phyloP scores from a whole-genome alignment of 1,140 invertebrate species.

The Lepeophtheirus salmonis region DNA sequence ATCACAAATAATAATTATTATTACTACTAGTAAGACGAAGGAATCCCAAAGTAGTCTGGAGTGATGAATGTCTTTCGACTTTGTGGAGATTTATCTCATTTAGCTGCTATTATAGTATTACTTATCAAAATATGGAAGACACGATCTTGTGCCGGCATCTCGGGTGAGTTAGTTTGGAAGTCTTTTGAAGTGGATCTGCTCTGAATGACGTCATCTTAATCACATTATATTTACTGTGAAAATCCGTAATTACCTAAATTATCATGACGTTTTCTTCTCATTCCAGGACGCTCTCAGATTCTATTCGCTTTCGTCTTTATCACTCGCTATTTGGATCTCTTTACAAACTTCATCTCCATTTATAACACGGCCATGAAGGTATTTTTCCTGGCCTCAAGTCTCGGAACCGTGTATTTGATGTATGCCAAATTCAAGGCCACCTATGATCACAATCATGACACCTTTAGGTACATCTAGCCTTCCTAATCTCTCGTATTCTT shows the following conservation, averaged over 20 bases:
- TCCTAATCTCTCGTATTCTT: too few relatives aligned
- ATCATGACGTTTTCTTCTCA: constrained; percentile 26
- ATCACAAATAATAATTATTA: too few relatives aligned
- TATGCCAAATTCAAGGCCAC: constrained; percentile 94
- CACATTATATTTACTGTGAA: too few relatives aligned
- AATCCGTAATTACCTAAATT: too few relatives aligned
- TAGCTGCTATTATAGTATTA: constrained; percentile 83
- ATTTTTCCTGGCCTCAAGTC: constrained; percentile 72
- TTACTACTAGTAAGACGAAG: too few relatives aligned
- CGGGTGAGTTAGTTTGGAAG: too few relatives aligned
- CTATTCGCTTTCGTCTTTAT: constrained; percentile 90
- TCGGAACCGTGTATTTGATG: constrained; percentile 85
- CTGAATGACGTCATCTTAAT: too few relatives aligned
- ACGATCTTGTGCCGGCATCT: constrained; percentile 82
- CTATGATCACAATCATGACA: constrained; percentile 94
- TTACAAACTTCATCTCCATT: constrained; percentile 81
- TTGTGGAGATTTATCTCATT: constrained; percentile 83
- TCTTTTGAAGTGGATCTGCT: too few relatives aligned
- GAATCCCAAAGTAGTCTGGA: too few relatives aligned
- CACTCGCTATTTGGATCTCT: constrained; percentile 81
- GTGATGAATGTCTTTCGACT: constrained; percentile 90
- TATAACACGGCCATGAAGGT: constrained; percentile 97
- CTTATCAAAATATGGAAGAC: constrained; percentile 98
- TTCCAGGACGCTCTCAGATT: constrained; percentile 93
- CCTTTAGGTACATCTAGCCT: too few relatives aligned